Conservation (phyloP, 2,797 vertebrate genomes). For the Sebastes matsubarae region DNA sequence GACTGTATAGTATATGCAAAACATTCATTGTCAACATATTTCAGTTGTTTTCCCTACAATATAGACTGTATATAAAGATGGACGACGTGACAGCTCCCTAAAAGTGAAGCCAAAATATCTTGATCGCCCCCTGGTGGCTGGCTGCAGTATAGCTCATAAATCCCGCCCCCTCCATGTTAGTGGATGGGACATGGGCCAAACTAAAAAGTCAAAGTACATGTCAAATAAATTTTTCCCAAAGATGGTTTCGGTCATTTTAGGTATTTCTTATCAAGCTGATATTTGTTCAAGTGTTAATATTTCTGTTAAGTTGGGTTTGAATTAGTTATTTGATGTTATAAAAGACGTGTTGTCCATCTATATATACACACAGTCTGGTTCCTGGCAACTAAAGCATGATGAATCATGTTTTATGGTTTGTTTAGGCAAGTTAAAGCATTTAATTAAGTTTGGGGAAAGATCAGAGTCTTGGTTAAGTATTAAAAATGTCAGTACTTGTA, state of each 20-base stretch:
- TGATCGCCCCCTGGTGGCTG: too few species aligned
- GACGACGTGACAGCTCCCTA: not conserved
- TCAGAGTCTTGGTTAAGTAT: not conserved
- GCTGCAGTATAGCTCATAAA: not conserved
- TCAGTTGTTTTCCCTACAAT: not conserved
- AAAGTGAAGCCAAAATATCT: not conserved
- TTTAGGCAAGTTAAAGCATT: not conserved
- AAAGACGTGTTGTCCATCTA: too few species aligned
- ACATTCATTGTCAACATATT: not conserved
- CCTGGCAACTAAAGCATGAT: not conserved
- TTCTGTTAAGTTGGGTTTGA: too few species aligned
- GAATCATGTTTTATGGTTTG: not conserved
- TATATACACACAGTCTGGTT: too few species aligned
- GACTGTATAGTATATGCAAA: not conserved
- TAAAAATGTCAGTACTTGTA: not conserved
- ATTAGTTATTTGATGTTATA: too few species aligned
- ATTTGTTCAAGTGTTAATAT: too few species aligned
- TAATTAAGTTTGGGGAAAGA: not conserved
- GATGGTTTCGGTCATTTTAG: too few species aligned
- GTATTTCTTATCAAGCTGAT: too few species aligned
- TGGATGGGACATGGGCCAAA: too few species aligned
- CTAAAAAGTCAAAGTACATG: too few species aligned
- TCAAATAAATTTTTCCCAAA: too few species aligned
- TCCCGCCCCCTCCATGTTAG: too few species aligned
- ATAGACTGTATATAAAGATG: not conserved